phyloP scores from a whole-genome alignment of 1,140 invertebrate species.

The Palaemon carinicauda region DNA sequence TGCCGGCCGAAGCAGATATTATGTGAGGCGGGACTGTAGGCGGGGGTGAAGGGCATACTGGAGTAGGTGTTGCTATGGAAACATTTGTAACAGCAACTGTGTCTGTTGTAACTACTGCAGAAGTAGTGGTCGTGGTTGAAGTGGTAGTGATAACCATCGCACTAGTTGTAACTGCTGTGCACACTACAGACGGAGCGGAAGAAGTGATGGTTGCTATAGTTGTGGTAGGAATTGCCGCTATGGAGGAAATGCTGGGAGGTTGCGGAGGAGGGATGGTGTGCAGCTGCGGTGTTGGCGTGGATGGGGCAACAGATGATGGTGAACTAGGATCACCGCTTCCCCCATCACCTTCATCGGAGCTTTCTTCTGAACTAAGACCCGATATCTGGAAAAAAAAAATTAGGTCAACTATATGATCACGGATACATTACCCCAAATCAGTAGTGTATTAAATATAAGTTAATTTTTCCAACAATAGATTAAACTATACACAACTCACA shows the following conservation, averaged over 20 bases:
- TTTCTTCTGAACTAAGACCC: constrained; percentile 43
- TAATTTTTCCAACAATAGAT: no score
- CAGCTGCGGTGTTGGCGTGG: constrained; percentile 48
- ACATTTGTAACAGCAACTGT: neutral
- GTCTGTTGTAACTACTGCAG: neutral
- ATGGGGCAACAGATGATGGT: constrained; percentile 56
- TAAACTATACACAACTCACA: neutral
- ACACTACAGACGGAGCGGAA: neutral
- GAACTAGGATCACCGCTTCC: constrained; percentile 46
- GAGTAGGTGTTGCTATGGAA: neutral
- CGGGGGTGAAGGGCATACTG: neutral
- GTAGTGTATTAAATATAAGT: neutral
- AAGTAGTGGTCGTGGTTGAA: neutral
- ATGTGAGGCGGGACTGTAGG: neutral
- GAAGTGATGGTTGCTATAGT: neutral
- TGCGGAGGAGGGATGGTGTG: constrained; percentile 5
- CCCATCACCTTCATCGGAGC: constrained; percentile 50
- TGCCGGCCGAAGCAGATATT: neutral
- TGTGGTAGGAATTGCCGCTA: neutral
- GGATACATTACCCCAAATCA: neutral
- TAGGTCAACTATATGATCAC: no score
- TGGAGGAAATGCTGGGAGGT: neutral
- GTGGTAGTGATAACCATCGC: neutral
- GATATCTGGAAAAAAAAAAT: constrained; percentile 30
- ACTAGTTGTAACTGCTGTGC: neutral